Percentiles rank a stretch among this genome's conserved stretches.
Evolutionary conservation across 2,113 vertebrate genomes (phyloP).

Genomic region (Gadus chalcogrammus): DNA sequence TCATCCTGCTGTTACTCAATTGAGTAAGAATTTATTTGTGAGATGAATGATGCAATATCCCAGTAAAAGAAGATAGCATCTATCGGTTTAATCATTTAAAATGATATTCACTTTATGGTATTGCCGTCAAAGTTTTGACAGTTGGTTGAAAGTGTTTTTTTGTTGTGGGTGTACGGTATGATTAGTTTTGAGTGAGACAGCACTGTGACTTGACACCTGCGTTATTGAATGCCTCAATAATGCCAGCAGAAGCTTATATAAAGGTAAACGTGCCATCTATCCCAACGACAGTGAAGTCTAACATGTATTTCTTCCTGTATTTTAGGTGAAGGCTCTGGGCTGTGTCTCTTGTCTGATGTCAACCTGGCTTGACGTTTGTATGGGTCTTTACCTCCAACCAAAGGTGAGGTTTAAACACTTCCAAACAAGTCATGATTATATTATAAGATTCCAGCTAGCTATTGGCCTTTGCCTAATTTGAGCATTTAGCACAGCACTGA

Average conservation of each 20-base stretch:
- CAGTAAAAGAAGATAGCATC: too few relatives aligned
- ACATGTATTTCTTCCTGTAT: slow-evolving; percentile 22
- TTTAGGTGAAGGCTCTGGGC: slow-evolving; percentile 42
- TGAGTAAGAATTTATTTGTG: too few relatives aligned
- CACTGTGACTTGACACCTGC: too few relatives aligned
- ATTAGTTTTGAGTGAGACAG: too few relatives aligned
- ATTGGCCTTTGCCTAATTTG: neutral
- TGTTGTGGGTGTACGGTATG: too few relatives aligned
- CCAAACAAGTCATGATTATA: slow-evolving; percentile 12
- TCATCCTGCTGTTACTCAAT: too few relatives aligned
- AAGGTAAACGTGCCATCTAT: neutral
- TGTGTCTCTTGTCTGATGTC: slow-evolving; percentile 42
- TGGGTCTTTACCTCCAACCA: slow-evolving; percentile 57
- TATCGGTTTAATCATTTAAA: too few relatives aligned
- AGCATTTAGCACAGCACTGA: neutral
- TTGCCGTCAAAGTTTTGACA: too few relatives aligned
- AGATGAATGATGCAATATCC: too few relatives aligned
- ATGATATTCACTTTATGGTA: too few relatives aligned
- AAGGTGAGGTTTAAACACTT: slow-evolving; percentile 52
- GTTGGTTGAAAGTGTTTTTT: too few relatives aligned
- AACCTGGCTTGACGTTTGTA: slow-evolving; percentile 57
- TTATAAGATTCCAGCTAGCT: neutral
- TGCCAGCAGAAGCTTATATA: neutral
- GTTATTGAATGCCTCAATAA: slow-evolving; percentile 1
- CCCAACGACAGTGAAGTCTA: neutral